Base-by-base conservation (phyloP, 2,113 vertebrate species). In the Sphaerodactylus townsendi region DNA sequence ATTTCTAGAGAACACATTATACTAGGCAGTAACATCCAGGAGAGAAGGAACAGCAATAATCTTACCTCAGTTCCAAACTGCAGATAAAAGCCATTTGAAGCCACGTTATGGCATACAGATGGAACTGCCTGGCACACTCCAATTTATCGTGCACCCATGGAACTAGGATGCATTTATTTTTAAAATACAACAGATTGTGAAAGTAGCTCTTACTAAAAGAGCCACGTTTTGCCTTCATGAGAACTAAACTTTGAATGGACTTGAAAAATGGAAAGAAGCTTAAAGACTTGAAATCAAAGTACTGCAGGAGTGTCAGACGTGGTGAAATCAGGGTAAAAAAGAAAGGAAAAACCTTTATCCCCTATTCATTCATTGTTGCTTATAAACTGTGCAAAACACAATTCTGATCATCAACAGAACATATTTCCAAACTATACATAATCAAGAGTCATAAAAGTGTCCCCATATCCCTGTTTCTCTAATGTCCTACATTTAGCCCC, bases 171-270 rank as follows among this genome's bases (percentile, higher is more conserved):
- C 10, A 13, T 41, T 35, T 79, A 3, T 21, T 77, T 68, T 50
- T 19, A 79, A 25, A 85, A 39, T 35, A 53, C 46, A 89, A 62
- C 1, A 81, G 25, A 23, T 37, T 28, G 41, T 87, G 72, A 89
- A 79, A 46, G 56, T 33, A 64, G 4, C 44, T 6, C 56, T 4
- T 62, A 44, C 33, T 80, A 78, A 62, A 59, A 70, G 35, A 53
- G 53, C 21, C 1, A 85, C 74, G 15, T 68, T 28, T 81, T 76
- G 14, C 30, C 0, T 0, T 37, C 30, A 66, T 30, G 35, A 77
- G 2, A 17, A 53, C 17, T 3, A 13, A 50, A 56, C 53, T 56
- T 56, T 56, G 30, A 19, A 1, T 17, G 50, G 37, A 19, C 19
- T 8, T 78, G 66, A 81, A 14, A 13, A 85, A 5, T 53, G 69